phyloP scores from a whole-genome alignment of 2,888 invertebrate species.

The Andricus curvator region DNA sequence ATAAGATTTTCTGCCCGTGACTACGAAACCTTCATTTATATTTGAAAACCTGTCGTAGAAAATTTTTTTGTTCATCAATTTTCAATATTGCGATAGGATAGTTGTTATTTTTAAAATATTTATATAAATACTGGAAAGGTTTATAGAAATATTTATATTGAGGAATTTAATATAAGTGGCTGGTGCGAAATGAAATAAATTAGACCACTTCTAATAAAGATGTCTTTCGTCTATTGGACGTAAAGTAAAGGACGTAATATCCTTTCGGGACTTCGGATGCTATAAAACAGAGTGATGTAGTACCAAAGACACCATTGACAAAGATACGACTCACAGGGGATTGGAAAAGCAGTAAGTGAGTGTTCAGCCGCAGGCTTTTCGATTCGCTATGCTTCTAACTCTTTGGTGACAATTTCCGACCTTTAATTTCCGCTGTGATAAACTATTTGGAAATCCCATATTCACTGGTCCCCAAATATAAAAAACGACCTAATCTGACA shows the following conservation, averaged over 20 bases:
- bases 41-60: too few species aligned
- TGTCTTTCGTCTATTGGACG: constrained; percentile 18
- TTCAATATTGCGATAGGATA: too few species aligned
- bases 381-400: constrained; percentile 54
- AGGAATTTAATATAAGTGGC: not conserved
- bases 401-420: constrained; percentile 54
- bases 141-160: not conserved
- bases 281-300: constrained; percentile 73
- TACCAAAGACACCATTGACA: constrained; percentile 70
- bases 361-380: constrained; percentile 65
- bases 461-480: not conserved
- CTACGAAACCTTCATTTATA: too few species aligned
- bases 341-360: constrained; percentile 70
- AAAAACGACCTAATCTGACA: constrained; percentile 50
- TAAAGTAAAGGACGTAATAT: constrained; percentile 46
- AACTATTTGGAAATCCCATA: constrained; percentile 13
- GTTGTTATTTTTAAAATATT: too few species aligned
- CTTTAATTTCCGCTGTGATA: constrained; percentile 52
- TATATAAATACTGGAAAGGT: not conserved
- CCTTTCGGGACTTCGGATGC: constrained; percentile 68
- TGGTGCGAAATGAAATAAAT: constrained; percentile 5
- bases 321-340: constrained; percentile 72
- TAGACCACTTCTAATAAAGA: constrained; percentile 33
- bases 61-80: too few species aligned
- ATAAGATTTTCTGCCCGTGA: too few species aligned